phyloP scores from a whole-genome alignment of 2,113 vertebrate genomes.

The Fulica atra region DNA sequence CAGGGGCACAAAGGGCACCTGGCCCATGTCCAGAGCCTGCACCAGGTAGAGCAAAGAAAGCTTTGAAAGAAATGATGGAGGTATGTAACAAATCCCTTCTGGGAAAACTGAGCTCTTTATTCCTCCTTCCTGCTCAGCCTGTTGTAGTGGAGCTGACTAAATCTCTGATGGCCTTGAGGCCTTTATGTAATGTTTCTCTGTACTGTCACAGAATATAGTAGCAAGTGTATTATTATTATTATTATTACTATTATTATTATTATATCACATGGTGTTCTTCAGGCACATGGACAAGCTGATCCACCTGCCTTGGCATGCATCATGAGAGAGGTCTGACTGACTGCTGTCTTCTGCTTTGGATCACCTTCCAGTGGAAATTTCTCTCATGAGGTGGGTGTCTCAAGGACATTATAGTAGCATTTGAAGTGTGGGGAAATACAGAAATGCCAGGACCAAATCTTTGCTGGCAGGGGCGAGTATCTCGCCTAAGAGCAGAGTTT shows the following conservation, averaged over 20 bases:
- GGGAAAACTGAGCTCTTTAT: constrained; percentile 26
- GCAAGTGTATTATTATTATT: not conserved
- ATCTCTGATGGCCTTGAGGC: not conserved
- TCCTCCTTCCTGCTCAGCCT: constrained; percentile 15
- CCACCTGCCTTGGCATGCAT: not conserved
- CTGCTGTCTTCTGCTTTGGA: not conserved
- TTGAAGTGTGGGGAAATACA: not conserved
- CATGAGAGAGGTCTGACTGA: not conserved
- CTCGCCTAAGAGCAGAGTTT: not conserved
- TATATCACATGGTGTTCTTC: not conserved
- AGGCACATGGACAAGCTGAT: not conserved
- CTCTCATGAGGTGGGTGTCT: not conserved
- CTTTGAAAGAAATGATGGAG: constrained; percentile 38
- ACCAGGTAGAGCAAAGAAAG: constrained; percentile 34
- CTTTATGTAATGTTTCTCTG: not conserved
- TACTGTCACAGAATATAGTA: not conserved
- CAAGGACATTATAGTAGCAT: not conserved
- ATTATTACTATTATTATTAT: not conserved
- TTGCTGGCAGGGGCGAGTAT: not conserved
- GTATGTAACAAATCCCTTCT: constrained; percentile 21
- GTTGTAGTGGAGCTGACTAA: not conserved
- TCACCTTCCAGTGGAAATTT: not conserved
- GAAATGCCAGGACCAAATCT: not conserved
- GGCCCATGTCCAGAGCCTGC: constrained; percentile 6
- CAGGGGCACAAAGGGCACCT: constrained; percentile 17